These are phyloP conservation scores for Chironomus riparius DNA, from an alignment of 2,888 invertebrate genomes.

Conservation along the genomic window DNA sequence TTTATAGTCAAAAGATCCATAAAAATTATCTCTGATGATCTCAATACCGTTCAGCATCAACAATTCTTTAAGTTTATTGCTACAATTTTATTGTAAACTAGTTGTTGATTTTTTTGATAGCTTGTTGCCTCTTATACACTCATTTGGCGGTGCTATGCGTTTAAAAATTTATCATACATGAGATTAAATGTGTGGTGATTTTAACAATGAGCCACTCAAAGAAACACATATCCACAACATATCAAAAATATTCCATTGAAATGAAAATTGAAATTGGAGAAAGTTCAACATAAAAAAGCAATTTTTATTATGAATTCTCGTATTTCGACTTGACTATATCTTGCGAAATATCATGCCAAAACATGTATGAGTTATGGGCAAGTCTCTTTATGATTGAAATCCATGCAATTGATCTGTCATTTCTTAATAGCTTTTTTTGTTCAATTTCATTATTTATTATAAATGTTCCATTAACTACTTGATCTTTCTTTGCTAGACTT, in stretches of 20 bases:
- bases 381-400: background rate
- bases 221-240: background rate
- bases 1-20: background rate
- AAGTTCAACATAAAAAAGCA: background rate
- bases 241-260: background rate
- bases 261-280: slow-evolving; percentile 4
- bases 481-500: too few species aligned
- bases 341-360: background rate
- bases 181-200: background rate
- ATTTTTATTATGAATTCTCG: background rate
- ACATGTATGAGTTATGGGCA: background rate
- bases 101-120: background rate
- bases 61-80: background rate
- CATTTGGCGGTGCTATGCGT: background rate
- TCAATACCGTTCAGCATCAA: background rate
- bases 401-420: slow-evolving; percentile 8
- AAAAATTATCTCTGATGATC: background rate
- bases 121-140: background rate
- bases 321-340: background rate
- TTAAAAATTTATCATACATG: background rate
- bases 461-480: background rate
- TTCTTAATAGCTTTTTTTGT: background rate
- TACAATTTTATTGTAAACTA: background rate
- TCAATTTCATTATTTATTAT: background rate
- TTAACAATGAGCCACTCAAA: background rate